These are phyloP conservation scores for Istiophorus platypterus DNA, from an alignment of 2,113 vertebrate species.

Conservation along the genomic window DNA sequence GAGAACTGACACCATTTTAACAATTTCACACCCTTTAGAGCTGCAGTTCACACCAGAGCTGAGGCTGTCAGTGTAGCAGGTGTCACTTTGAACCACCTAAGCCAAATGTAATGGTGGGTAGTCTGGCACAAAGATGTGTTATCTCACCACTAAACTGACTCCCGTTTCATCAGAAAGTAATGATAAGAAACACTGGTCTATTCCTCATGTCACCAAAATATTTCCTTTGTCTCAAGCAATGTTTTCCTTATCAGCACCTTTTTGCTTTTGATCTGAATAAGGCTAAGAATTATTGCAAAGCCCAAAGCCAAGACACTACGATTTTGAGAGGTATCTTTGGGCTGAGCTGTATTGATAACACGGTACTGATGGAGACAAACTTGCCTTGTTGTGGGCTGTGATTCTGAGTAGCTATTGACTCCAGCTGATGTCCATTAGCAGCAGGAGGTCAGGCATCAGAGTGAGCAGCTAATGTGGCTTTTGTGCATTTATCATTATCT, in stretches of 20 bases:
- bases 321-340: constrained; percentile 37
- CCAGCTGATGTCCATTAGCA: constrained; percentile 77
- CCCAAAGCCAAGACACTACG: constrained; percentile 4
- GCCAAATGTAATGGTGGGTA: constrained; percentile 30
- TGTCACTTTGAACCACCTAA: constrained; percentile 50
- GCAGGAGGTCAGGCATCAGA: constrained; percentile 75
- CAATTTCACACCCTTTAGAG: constrained; percentile 49
- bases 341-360: constrained; percentile 45
- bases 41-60: constrained; percentile 50
- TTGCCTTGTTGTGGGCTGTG: constrained; percentile 50
- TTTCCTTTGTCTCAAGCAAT: not conserved
- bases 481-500: constrained; percentile 75
- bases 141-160: constrained; percentile 10
- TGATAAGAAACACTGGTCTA: constrained; percentile 7
- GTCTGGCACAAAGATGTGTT: constrained; percentile 17
- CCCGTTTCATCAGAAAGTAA: not conserved
- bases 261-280: constrained; percentile 6
- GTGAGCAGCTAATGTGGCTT: constrained; percentile 75
- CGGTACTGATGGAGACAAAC: constrained; percentile 58
- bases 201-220: not conserved
- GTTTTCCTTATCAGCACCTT: not conserved
- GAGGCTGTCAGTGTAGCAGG: constrained; percentile 43
- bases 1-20: constrained; percentile 27
- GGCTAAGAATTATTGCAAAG: not conserved
- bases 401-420: constrained; percentile 72